Percentiles rank a stretch among this genome's conserved stretches.
These are phyloP conservation scores for Drosophila hamatofila DNA, from an alignment of 2,888 invertebrate species.

Conservation along the genomic window DNA sequence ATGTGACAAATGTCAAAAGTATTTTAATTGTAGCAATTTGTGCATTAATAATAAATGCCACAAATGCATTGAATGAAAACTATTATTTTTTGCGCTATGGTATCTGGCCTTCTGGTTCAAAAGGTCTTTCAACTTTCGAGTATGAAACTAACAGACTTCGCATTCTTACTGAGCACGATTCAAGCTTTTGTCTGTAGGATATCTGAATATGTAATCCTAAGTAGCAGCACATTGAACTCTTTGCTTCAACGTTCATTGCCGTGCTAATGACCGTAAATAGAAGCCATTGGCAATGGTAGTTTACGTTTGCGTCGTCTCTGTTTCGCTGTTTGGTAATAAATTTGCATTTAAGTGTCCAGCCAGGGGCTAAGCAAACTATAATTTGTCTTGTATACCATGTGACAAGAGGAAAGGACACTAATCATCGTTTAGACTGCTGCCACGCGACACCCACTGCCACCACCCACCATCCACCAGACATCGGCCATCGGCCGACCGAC, in stretches of 20 bases:
- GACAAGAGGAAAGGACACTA: conserved; percentile 64
- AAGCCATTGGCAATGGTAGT: conserved; percentile 20
- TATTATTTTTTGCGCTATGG: too few relatives aligned
- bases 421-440: conserved; percentile 72
- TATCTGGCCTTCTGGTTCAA: too few relatives aligned
- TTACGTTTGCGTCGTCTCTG: not conserved
- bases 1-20: too few relatives aligned
- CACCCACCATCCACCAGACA: conserved; percentile 31
- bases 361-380: conserved; percentile 64
- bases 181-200: conserved; percentile 4
- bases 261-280: conserved; percentile 29
- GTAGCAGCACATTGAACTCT: conserved; percentile 24
- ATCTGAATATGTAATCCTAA: conserved; percentile 19
- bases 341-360: conserved; percentile 65
- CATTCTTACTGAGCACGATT: not conserved
- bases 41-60: not conserved
- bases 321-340: conserved; percentile 53
- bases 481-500: too few relatives aligned
- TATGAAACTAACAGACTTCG: not conserved
- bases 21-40: not conserved
- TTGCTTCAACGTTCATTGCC: not conserved
- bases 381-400: conserved; percentile 74
- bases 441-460: conserved; percentile 41
- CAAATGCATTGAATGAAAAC: not conserved
- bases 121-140: not conserved